These are phyloP conservation scores for Atrina japonica DNA, from an alignment of 2,888 invertebrate species.

Conservation along the genomic window DNA sequence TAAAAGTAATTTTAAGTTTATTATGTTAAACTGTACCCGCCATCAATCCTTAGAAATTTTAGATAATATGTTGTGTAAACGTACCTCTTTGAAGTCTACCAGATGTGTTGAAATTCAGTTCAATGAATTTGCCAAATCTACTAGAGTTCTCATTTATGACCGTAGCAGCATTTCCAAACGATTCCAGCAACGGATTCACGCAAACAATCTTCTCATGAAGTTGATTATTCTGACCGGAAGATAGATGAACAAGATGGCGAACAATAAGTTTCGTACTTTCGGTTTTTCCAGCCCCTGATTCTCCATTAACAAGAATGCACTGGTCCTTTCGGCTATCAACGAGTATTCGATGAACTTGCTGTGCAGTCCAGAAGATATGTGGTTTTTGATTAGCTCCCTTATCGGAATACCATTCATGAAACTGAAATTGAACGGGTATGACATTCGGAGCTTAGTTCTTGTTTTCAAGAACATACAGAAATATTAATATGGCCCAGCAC, in stretches of 20 bases:
- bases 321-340: slow-evolving; percentile 52
- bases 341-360: slow-evolving; percentile 61
- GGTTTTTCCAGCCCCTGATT: slow-evolving; percentile 67
- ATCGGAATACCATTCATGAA: slow-evolving; percentile 48
- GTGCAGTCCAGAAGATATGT: slow-evolving; percentile 68
- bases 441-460: not conserved
- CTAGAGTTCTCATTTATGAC: slow-evolving; percentile 68
- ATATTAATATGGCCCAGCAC: too few relatives aligned
- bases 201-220: slow-evolving; percentile 46
- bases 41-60: too few relatives aligned
- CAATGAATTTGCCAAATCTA: slow-evolving; percentile 66
- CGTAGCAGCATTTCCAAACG: slow-evolving; percentile 68
- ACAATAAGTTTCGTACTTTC: slow-evolving; percentile 52
- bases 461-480: not conserved
- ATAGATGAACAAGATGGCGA: slow-evolving; percentile 48
- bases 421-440: slow-evolving; percentile 25
- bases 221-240: slow-evolving; percentile 36
- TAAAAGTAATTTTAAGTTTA: not conserved
- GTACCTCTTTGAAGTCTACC: too few relatives aligned
- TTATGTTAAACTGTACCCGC: slow-evolving; percentile 38
- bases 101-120: slow-evolving; percentile 52
- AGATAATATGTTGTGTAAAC: too few relatives aligned
- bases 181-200: slow-evolving; percentile 66
- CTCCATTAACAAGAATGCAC: slow-evolving; percentile 69
- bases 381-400: slow-evolving; percentile 46